These are phyloP conservation scores for Drosophila merina DNA, from an alignment of 2,888 invertebrate species.

Conservation along the genomic window DNA sequence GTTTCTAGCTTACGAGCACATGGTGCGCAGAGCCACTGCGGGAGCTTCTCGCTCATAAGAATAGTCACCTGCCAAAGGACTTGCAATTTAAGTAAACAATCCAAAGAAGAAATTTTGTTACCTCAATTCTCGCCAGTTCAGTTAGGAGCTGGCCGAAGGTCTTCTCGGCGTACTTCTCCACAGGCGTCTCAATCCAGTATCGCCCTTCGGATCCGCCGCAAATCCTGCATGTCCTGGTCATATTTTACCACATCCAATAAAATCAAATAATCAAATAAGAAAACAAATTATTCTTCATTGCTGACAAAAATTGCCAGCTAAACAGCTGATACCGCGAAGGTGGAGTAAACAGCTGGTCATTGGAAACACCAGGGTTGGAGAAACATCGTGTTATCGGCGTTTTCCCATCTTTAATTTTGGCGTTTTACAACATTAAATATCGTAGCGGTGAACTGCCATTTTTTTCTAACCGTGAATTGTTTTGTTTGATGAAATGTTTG, in stretches of 20 bases:
- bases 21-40: slow-evolving; percentile 57
- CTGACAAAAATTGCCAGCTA: slow-evolving; percentile 1
- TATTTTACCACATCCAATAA: slow-evolving; percentile 25
- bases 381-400: background rate
- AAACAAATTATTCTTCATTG: slow-evolving; percentile 2
- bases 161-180: slow-evolving; percentile 55
- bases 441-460: too few species aligned
- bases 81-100: background rate
- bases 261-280: background rate
- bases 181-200: slow-evolving; percentile 61
- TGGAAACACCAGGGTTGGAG: background rate
- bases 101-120: slow-evolving; percentile 18
- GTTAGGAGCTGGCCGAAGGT: slow-evolving; percentile 59
- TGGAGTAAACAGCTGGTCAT: background rate
- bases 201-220: slow-evolving; percentile 53
- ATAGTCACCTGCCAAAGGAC: slow-evolving; percentile 33
- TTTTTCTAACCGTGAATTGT: background rate
- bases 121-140: slow-evolving; percentile 59
- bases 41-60: slow-evolving; percentile 47
- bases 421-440: too few species aligned
- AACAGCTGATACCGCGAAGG: slow-evolving; percentile 9
- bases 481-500: background rate
- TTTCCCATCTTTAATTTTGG: background rate
- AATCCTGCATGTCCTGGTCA: slow-evolving; percentile 59
- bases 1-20: slow-evolving; percentile 55